Conservation (phyloP, 1,140 invertebrate species). For the Gryllus bimaculatus region DNA sequence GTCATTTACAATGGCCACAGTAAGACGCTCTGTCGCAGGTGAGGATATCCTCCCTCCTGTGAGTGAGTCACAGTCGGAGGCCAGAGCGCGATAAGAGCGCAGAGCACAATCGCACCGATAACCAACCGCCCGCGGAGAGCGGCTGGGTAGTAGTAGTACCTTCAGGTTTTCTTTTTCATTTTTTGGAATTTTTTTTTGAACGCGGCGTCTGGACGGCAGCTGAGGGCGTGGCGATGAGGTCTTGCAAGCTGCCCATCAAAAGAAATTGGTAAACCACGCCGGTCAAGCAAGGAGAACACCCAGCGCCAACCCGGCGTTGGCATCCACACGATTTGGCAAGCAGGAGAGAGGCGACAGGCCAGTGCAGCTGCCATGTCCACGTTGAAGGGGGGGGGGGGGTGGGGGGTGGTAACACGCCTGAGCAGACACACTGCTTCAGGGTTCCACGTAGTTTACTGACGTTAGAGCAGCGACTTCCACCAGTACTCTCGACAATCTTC, state of each 20-base stretch:
- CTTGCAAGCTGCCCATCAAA: background rate
- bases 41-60: too few species aligned
- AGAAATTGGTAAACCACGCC: background rate
- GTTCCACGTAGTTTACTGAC: constrained; percentile 45
- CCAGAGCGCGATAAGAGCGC: too few species aligned
- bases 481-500: constrained; percentile 47
- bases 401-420: constrained; percentile 49
- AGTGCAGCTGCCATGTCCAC: constrained; percentile 59
- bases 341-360: constrained; percentile 38
- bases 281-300: background rate
- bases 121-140: too few species aligned
- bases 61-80: too few species aligned
- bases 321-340: background rate
- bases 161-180: too few species aligned
- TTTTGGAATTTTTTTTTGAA: too few species aligned
- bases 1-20: too few species aligned
- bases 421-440: constrained; percentile 38
- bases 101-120: too few species aligned
- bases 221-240: too few species aligned
- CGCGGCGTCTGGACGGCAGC: background rate
- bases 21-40: too few species aligned
- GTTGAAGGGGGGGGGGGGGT: too few species aligned
- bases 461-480: constrained; percentile 57
- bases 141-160: too few species aligned
- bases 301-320: background rate